Conservation (phyloP, 1,140 invertebrate genomes). For the Xylocopa sonorina region DNA sequence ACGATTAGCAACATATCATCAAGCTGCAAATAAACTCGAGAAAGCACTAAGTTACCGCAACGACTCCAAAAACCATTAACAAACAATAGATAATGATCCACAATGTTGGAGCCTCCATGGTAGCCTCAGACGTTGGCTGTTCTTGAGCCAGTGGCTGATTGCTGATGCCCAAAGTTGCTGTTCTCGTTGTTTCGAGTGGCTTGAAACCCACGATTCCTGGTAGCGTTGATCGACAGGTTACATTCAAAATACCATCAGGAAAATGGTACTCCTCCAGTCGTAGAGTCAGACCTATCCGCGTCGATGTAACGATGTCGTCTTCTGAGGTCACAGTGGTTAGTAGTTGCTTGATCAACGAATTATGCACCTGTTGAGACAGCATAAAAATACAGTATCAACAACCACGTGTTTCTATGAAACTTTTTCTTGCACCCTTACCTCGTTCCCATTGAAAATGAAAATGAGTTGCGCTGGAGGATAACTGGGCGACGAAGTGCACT, state of each 20-base stretch:
- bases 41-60: slow-evolving; percentile 21
- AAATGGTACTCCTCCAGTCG: slow-evolving; percentile 74
- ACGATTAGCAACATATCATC: background rate
- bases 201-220: slow-evolving; percentile 66
- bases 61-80: background rate
- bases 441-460: slow-evolving; percentile 88
- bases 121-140: slow-evolving; percentile 65
- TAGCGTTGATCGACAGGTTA: slow-evolving; percentile 74
- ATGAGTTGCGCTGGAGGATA: slow-evolving; percentile 87
- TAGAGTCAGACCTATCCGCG: slow-evolving; percentile 68
- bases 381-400: no score
- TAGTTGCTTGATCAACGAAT: slow-evolving; percentile 65
- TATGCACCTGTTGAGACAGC: slow-evolving; percentile 61
- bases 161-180: slow-evolving; percentile 73
- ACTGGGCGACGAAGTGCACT: slow-evolving; percentile 89
- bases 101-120: background rate
- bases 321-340: slow-evolving; percentile 54
- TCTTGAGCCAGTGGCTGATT: slow-evolving; percentile 77
- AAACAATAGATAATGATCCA: slow-evolving; percentile 20
- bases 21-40: slow-evolving; percentile 27
- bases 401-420: slow-evolving; percentile 6
- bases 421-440: slow-evolving; percentile 83
- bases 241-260: slow-evolving; percentile 69
- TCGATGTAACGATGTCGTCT: slow-evolving; percentile 64
- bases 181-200: slow-evolving; percentile 59